Conservation (phyloP, 2,888 invertebrate species). For the Leptopterna dolabrata region DNA sequence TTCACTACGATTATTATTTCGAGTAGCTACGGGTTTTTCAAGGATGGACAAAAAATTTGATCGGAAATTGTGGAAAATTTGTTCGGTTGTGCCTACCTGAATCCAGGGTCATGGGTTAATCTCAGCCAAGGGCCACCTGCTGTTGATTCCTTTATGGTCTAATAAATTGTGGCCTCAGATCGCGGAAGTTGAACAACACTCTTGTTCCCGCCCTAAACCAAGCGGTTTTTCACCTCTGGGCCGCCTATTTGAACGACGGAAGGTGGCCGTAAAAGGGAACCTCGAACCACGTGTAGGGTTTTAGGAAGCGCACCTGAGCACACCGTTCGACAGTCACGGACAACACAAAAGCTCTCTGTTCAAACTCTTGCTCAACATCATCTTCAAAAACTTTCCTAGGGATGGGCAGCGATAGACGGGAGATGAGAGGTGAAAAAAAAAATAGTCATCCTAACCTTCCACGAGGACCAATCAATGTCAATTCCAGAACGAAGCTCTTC, state of each 20-base stretch:
- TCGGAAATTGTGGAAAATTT: no score
- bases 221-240: no score
- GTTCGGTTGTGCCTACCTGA: no score
- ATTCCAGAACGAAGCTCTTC: background rate
- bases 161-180: no score
- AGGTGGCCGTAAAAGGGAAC: background rate
- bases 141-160: no score
- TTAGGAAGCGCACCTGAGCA: constrained; percentile 38
- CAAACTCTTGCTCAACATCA: constrained; percentile 26
- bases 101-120: no score
- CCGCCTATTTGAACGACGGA: background rate
- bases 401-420: background rate
- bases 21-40: no score
- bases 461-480: constrained; percentile 17
- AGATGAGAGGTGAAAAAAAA: background rate
- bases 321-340: constrained; percentile 36
- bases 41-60: no score
- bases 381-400: constrained; percentile 1
- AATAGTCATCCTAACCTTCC: constrained; percentile 2
- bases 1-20: no score
- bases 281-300: background rate
- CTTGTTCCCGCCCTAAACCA: no score
- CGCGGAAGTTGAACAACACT: no score
- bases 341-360: constrained; percentile 39
- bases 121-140: no score